phyloP scores from a whole-genome alignment of 2,888 invertebrate genomes.

The Hesperia comma region DNA sequence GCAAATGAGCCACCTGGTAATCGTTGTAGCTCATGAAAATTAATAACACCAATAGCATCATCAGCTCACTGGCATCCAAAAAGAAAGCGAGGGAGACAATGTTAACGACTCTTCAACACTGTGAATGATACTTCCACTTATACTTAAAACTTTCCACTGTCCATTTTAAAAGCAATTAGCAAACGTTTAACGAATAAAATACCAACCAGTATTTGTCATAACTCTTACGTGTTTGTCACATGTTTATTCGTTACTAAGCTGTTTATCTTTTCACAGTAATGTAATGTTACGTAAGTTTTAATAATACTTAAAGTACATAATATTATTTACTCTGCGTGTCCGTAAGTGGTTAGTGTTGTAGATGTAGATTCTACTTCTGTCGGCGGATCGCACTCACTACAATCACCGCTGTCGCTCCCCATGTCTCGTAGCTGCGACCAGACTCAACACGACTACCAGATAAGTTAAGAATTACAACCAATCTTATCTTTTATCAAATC shows the following conservation, averaged over 20 bases:
- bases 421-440: slow-evolving; percentile 48
- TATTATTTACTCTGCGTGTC: slow-evolving; percentile 62
- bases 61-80: too few relatives aligned
- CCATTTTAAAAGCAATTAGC: too few relatives aligned
- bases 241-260: background rate
- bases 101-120: too few relatives aligned
- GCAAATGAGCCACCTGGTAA: too few relatives aligned
- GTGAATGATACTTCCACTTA: too few relatives aligned
- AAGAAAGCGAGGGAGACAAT: too few relatives aligned
- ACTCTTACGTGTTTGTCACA: background rate
- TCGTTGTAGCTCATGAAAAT: too few relatives aligned
- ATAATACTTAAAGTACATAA: background rate
- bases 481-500: slow-evolving; percentile 32
- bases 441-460: slow-evolving; percentile 21
- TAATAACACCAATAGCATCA: too few relatives aligned
- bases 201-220: background rate
- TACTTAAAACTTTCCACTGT: too few relatives aligned
- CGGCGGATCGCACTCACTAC: slow-evolving; percentile 59
- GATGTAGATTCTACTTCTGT: slow-evolving; percentile 62
- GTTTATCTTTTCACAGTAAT: background rate
- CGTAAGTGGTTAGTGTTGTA: slow-evolving; percentile 53
- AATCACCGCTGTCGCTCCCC: slow-evolving; percentile 65
- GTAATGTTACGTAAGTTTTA: background rate
- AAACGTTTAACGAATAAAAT: background rate
- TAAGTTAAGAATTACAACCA: slow-evolving; percentile 18